Percentiles rank a stretch among this genome's conserved stretches.
phyloP scores from a whole-genome alignment of 2,888 invertebrate genomes.

The Diadegma fenestrale region DNA sequence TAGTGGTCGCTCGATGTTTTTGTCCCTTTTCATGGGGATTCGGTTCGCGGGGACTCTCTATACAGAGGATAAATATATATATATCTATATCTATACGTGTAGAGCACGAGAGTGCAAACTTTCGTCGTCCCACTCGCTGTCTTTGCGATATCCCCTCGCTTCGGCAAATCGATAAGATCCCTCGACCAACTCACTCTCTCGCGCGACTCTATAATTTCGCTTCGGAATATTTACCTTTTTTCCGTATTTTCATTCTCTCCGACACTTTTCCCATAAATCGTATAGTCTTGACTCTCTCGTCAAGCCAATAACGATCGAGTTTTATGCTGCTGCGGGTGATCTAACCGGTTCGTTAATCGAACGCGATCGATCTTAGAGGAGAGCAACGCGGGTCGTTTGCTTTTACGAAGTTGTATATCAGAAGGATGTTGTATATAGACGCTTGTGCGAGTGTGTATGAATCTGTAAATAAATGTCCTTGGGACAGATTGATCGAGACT shows the following conservation, averaged over 20 bases:
- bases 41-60: constrained; percentile 26
- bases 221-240: constrained; percentile 26
- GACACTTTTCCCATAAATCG: constrained; percentile 66
- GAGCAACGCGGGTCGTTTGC: constrained; percentile 61
- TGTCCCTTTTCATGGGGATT: constrained; percentile 57
- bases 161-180: constrained; percentile 66
- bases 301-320: constrained; percentile 68
- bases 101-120: constrained; percentile 34
- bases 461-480: constrained; percentile 53
- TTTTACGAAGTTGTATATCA: constrained; percentile 56
- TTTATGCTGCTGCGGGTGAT: constrained; percentile 50
- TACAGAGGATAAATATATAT: not conserved
- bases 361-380: constrained; percentile 67
- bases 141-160: constrained; percentile 64
- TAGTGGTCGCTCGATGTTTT: constrained; percentile 47
- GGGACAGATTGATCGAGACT: constrained; percentile 61
- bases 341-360: constrained; percentile 72
- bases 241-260: constrained; percentile 32
- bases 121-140: constrained; percentile 68
- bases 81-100: not conserved
- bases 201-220: constrained; percentile 65
- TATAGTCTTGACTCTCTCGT: constrained; percentile 61
- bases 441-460: constrained; percentile 2
- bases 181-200: constrained; percentile 49
- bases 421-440: not conserved